Evolutionary conservation across 2,888 invertebrate genomes (phyloP), one percentile per base, ranked within the genome.

Genomic region (Teinopalpus imperialis): DNA sequence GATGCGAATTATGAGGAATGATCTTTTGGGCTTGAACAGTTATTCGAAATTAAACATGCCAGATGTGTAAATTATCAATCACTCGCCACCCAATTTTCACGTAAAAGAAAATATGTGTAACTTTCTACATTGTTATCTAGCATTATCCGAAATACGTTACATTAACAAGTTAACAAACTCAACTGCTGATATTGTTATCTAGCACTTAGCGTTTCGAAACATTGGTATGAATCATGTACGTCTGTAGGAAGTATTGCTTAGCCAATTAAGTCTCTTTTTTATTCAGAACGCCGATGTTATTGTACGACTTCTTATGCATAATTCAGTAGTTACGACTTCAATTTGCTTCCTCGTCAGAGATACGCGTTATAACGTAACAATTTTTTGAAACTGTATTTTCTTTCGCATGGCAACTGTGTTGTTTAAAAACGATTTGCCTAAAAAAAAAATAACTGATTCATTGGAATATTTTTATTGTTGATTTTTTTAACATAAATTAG

Each of bases 131-230:
- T n/a, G 12, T 43, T 16, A 26, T 32, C 8, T 27, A 5, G 4
- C 39, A 39, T 37, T 39, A 20, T 39, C 26, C 31, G 20, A 31
- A 42, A 18, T 26, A 30, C 24, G 41, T 35, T 37, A 18, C 7
- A 18, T 18, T 1, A 16, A 7, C n/a, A 18, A 37, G 26, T 27
- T 37, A 37, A 37, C 36, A 26, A 26, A 10, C n/a, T 9, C 16
- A 27, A 26, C 9, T n/a, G 8, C 18, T 29, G 27, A 16, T 39
- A 29, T 14, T 30, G 40, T 16, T 30, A 30, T 40, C 9, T 9
- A n/a, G 16, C 40, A 40, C 21, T 40, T 30, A 39, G 4, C 30
- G 18, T 23, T 40, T 23, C 30, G 30, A 13, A 30, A 0, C 3
- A 6, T 29, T 20, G 4, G 9, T 1, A 30, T 31, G 40, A 31